Percentiles rank a stretch among this genome's conserved stretches.
phyloP scores from a whole-genome alignment of 2,888 invertebrate species.

The Drosophila nr. medialis region DNA sequence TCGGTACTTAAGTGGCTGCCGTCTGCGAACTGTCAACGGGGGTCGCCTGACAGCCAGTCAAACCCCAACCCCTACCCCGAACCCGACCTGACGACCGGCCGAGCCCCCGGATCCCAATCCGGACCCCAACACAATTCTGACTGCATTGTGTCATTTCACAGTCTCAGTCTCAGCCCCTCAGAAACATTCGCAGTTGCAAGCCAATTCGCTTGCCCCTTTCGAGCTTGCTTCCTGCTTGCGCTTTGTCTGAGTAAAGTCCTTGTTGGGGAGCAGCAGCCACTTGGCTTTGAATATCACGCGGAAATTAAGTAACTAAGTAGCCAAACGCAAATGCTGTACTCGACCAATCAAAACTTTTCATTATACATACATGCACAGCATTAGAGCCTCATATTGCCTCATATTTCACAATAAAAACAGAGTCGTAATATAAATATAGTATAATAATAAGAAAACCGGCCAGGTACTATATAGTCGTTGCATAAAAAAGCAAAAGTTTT shows the following conservation, averaged over 20 bases:
- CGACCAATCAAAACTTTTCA: constrained; percentile 73
- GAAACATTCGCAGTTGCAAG: constrained; percentile 25
- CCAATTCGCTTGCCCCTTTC: constrained; percentile 22
- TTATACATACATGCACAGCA: constrained; percentile 53
- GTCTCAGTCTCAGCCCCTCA: constrained; percentile 44
- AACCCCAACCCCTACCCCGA: neutral
- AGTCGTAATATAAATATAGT: constrained; percentile 62
- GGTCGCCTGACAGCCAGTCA: constrained; percentile 39
- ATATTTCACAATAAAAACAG: constrained; percentile 65
- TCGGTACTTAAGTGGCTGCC: constrained; percentile 77
- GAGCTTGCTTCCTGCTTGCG: constrained; percentile 3
- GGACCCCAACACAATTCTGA: constrained; percentile 15
- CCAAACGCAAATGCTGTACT: constrained; percentile 46
- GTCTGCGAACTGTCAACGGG: constrained; percentile 78
- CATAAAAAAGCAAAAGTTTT: constrained; percentile 68
- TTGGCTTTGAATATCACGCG: constrained; percentile 64
- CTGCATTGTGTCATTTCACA: constrained; percentile 78
- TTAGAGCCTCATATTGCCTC: constrained; percentile 20
- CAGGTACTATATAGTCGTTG: constrained; percentile 18
- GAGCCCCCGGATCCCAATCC: neutral
- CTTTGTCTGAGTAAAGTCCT: constrained; percentile 30
- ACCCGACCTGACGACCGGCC: neutral
- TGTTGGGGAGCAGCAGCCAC: constrained; percentile 34
- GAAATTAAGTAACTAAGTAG: constrained; percentile 79
- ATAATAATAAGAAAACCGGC: constrained; percentile 27